Evolutionary conservation across 64 coral and sea anemone species (phyloP).

Genomic region (Acropora tenuis): DNA sequence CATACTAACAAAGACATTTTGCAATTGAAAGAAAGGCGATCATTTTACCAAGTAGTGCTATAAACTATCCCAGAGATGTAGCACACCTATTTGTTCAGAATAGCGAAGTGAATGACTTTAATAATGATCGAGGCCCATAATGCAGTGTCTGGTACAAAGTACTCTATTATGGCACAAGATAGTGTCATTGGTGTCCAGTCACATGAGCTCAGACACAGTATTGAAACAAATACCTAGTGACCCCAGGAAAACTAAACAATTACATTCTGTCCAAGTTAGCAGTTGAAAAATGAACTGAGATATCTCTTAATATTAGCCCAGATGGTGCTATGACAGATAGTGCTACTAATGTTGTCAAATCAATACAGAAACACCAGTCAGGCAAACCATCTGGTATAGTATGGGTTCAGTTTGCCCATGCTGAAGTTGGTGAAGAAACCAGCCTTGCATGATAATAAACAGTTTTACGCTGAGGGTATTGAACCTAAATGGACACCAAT

Average conservation of each 20-base stretch:
- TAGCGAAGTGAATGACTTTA: constrained; percentile 57
- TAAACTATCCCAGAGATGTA: constrained; percentile 2
- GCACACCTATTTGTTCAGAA: constrained; percentile 55
- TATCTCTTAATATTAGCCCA: constrained; percentile 56
- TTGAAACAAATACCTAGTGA: too few species aligned
- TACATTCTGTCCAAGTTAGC: constrained; percentile 43
- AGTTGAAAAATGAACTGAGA: constrained; percentile 50
- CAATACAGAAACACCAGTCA: constrained; percentile 7
- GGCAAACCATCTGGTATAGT: constrained; percentile 52
- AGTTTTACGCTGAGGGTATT: constrained; percentile 22
- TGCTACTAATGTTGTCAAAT: constrained; percentile 43
- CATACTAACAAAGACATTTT: constrained; percentile 48
- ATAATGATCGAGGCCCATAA: constrained; percentile 28
- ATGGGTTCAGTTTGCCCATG: constrained; percentile 62
- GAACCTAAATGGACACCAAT: constrained; percentile 29
- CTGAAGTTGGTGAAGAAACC: constrained; percentile 41
- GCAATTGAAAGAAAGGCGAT: constrained; percentile 49
- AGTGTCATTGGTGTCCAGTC: constrained; percentile 56
- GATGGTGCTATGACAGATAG: constrained; percentile 66
- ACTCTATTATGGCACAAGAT: constrained; percentile 44
- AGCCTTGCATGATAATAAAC: constrained; percentile 63
- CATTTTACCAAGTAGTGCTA: constrained; percentile 10
- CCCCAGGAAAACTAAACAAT: constrained; percentile 60
- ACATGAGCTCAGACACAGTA: constrained; percentile 49
- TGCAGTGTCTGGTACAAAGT: constrained; percentile 3